Base-by-base conservation (phyloP, 2,113 vertebrate species). In the Phalacrocorax pelagicus region DNA sequence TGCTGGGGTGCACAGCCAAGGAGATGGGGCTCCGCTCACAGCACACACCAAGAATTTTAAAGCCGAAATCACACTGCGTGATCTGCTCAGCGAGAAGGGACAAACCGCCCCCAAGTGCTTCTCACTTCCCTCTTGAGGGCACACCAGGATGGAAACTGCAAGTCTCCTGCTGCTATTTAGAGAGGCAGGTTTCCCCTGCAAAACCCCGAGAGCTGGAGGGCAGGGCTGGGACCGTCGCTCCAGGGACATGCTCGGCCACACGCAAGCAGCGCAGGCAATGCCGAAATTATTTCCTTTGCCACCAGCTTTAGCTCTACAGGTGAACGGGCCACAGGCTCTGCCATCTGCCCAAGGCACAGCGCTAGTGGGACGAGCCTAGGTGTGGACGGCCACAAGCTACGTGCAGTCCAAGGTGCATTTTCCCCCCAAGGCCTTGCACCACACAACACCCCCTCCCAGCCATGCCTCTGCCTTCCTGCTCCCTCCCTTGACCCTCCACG, bases 51-150 rank as follows among this genome's bases (percentile, higher is more conserved):
- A 70, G 78, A 15, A 29, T 23, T 40, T n/a, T 16, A 29, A 65
- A 70, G 81, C 57, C 4, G 6, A 87, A 79, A 55, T 65, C 71
- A 38, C 46, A 3, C 46, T 42, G 72, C 66, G 58, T 24, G 70
- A 11, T 69, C 73, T 96, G 96, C 94, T 95, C 94, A 92, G 74
- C 11, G 9, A 95, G 85, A 71, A 73, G 95, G 75, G 69, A 96
- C 90, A 92, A 96, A 94, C 79, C 95, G 20, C 74, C 94, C 92
- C 89, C 91, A 93, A 96, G 92, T 97, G 79, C 91, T 94, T 97
- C 95, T 97, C 97, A 91, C 77, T 97, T 97, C 97, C 88, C 92
- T 46, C 65, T 85, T 9, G n/a, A 94, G 62, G 57, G 38, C 81
- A 24, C 65, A 14, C 11, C 67, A 15, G 81, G 88, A 88, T 90